phyloP scores from a whole-genome alignment of 2,888 invertebrate genomes.

The Drosophila colorata region DNA sequence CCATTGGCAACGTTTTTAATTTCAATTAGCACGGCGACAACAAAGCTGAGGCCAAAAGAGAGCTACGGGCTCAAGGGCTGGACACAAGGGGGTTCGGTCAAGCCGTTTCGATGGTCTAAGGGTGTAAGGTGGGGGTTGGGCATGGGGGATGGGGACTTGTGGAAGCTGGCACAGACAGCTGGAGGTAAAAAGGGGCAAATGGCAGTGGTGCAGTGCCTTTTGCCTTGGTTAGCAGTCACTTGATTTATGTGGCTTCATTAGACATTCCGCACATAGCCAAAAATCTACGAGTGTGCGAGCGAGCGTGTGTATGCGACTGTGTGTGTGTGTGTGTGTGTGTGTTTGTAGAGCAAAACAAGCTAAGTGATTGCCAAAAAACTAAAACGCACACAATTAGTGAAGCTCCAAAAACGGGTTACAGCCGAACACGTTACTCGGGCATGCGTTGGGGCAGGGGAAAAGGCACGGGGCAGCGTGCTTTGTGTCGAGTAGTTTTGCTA shows the following conservation, averaged over 20 bases:
- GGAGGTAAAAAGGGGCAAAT: conserved; percentile 29
- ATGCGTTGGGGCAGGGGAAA: conserved; percentile 3
- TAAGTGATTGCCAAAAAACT: conserved; percentile 75
- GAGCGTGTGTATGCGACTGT: conserved; percentile 1
- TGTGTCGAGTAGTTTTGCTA: conserved; percentile 56
- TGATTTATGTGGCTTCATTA: conserved; percentile 84
- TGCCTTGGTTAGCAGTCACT: conserved; percentile 59
- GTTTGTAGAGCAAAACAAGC: conserved; percentile 28
- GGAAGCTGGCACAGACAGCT: no score
- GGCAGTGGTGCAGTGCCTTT: conserved; percentile 21
- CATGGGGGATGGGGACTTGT: not conserved
- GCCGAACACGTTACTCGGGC: conserved; percentile 7
- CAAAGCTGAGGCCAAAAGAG: conserved; percentile 26
- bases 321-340: conserved; percentile 6
- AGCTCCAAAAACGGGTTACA: conserved; percentile 19
- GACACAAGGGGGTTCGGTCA: conserved; percentile 10
- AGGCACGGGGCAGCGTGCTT: conserved; percentile 9
- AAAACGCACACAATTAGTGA: conserved; percentile 29
- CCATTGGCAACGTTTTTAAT: conserved; percentile 70
- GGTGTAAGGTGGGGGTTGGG: not conserved
- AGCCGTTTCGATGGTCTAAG: conserved; percentile 7
- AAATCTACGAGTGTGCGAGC: conserved; percentile 8
- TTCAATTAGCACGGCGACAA: conserved; percentile 71
- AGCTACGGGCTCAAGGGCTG: not conserved
- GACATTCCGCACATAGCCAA: conserved; percentile 74